Conservation (phyloP, 92 coral and sea anemone genomes). For the Actinostola sp. region DNA sequence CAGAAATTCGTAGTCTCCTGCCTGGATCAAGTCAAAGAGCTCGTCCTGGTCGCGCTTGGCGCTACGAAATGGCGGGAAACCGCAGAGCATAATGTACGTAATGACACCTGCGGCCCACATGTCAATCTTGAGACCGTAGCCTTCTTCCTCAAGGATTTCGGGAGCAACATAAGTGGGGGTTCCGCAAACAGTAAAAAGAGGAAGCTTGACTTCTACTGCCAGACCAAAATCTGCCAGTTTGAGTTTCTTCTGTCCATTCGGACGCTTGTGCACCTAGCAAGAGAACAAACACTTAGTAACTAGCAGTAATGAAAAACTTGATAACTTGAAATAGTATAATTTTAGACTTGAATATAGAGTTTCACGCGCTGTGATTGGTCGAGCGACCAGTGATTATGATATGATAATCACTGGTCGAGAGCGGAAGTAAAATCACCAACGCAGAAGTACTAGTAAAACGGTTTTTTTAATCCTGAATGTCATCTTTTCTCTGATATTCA, state of each 20-base stretch:
- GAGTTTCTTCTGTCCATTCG: constrained; percentile 78
- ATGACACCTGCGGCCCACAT: constrained; percentile 99
- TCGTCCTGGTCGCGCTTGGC: constrained; percentile 97
- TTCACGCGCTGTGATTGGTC: no score
- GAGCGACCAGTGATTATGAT: no score
- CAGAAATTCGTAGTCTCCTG: constrained; percentile 89
- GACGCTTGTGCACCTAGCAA: constrained; percentile 76
- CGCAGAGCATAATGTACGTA: constrained; percentile 97
- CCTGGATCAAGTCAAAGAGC: constrained; percentile 85
- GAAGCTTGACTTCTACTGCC: constrained; percentile 87
- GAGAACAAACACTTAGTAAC: no score
- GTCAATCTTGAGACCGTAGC: constrained; percentile 96
- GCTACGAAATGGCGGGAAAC: constrained; percentile 99
- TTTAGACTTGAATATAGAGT: no score
- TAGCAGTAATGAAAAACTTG: no score
- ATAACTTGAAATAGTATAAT: no score
- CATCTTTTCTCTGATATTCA: no score
- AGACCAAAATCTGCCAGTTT: constrained; percentile 98
- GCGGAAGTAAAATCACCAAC: no score
- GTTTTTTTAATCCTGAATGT: no score
- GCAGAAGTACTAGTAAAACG: no score
- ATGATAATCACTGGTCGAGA: no score
- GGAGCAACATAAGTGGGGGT: constrained; percentile 99
- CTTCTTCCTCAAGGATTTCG: constrained; percentile 93
- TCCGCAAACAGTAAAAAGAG: constrained; percentile 95